A percentile compares a stretch with the other conserved stretches of the same genome.
These are phyloP conservation scores for Eustalomyia histrio DNA, from an alignment of 2,888 invertebrate species.

Conservation along the genomic window DNA sequence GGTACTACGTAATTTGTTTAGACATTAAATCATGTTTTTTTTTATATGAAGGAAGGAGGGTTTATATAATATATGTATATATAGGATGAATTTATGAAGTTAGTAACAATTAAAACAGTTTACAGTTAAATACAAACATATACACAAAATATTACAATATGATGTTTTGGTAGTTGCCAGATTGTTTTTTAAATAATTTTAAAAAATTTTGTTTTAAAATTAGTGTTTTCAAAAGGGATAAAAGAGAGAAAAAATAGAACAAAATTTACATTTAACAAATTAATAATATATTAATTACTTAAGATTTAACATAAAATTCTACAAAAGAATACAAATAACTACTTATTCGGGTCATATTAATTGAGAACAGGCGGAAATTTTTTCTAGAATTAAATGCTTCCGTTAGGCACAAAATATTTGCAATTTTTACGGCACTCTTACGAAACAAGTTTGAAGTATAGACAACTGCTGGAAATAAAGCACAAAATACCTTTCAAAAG, in stretches of 20 bases:
- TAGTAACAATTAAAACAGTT: slow-evolving; percentile 6
- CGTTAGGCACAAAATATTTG: too few species aligned
- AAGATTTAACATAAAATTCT: slow-evolving; percentile 22
- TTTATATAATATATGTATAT: too few species aligned
- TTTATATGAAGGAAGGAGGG: not conserved
- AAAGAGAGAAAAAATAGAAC: slow-evolving; percentile 58
- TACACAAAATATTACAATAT: slow-evolving; percentile 19
- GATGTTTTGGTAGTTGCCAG: slow-evolving; percentile 41
- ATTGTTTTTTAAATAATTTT: slow-evolving; percentile 35
- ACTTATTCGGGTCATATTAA: not conserved
- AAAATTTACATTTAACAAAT: slow-evolving; percentile 59
- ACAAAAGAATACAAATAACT: slow-evolving; percentile 15
- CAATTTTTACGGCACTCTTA: too few species aligned
- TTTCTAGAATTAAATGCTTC: not conserved
- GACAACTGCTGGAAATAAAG: too few species aligned
- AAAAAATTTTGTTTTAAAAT: slow-evolving; percentile 15
- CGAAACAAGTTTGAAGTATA: too few species aligned
- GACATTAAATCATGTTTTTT: not conserved
- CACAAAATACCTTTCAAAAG: too few species aligned
- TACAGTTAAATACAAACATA: slow-evolving; percentile 28
- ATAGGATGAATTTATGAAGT: not conserved
- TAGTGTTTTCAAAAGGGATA: slow-evolving; percentile 25
- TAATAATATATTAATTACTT: slow-evolving; percentile 45
- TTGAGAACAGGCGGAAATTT: slow-evolving; percentile 25
- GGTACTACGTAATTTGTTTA: slow-evolving; percentile 74